Base-by-base conservation (phyloP, 1,140 invertebrate genomes). In the Palaemon carinicauda region DNA sequence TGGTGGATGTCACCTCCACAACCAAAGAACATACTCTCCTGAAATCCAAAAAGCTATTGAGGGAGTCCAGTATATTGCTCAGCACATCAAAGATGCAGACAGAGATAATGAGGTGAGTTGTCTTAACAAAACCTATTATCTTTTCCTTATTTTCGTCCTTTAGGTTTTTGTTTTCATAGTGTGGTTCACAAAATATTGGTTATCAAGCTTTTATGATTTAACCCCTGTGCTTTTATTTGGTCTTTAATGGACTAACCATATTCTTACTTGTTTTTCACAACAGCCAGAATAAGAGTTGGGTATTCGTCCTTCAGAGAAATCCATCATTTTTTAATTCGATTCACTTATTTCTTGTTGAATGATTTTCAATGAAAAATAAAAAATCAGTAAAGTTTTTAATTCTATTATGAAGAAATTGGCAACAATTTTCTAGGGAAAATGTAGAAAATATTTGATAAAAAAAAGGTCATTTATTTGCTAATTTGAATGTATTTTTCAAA, bases 21-120 rank as follows among this genome's bases (percentile, higher is more conserved):
- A 89, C 94, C 95, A 90, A 33, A 71, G 87, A n/a, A 82, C 82
- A n/a, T 93, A 96, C 91, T 96, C 96, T 51, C 94, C 96, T 3
- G 97, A 98, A 90, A 95, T 98, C 24, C 93, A 97, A 86, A 95
- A 96, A 74, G 98, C 98, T 53, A 93, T 99, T 56, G 95, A 98
- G 91, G 97, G 97, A 87, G 97, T 99, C 29, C 93, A 96, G 89
- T 99, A 98, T 92, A 99, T 99, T 91, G 98, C 98, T 27, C 97
- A 99, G 91, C 98, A 99, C 92, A 97, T 99, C 90, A 98, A 97
- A 92, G 96, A 98, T 91, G 96, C 96, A 69, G 97, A 98, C 91
- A 97, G 97, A 92, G 96, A 98, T 92, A 97, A 97, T 90, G 97
- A 97, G 94, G 97, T 97, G 93, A 17, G 71, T 27, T 9, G n/a